Conservation (phyloP, 2,888 invertebrate genomes). For the Eilema sororculum region DNA sequence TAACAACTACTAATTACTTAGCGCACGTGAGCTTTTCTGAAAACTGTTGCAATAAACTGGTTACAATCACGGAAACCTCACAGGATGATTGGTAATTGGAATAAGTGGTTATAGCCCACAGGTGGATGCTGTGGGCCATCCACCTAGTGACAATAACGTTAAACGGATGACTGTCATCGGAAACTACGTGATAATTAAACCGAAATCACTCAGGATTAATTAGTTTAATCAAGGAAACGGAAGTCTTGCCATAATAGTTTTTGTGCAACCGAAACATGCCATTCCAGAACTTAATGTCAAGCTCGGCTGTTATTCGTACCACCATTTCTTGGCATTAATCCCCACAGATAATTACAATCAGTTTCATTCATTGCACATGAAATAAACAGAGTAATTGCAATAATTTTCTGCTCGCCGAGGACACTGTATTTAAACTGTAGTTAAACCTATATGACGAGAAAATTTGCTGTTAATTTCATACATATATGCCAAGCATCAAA, state of each 20-base stretch:
- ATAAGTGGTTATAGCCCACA: conserved; percentile 9
- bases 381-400: conserved; percentile 24
- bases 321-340: conserved; percentile 45
- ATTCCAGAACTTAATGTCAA: conserved; percentile 70
- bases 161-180: conserved; percentile 74
- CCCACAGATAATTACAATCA: conserved; percentile 39
- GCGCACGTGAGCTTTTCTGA: background rate
- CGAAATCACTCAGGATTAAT: conserved; percentile 79
- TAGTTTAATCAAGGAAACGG: conserved; percentile 85
- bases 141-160: conserved; percentile 31
- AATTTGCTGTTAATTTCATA: conserved; percentile 27
- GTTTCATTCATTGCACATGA: conserved; percentile 30
- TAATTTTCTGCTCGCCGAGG: conserved; percentile 25
- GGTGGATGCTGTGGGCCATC: conserved; percentile 7
- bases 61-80: conserved; percentile 1
- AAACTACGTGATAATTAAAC: conserved; percentile 77
- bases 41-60: conserved; percentile 9
- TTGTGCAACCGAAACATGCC: conserved; percentile 64
- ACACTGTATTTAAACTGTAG: conserved; percentile 26
- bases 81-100: conserved; percentile 11
- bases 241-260: conserved; percentile 68
- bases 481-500: conserved; percentile 28
- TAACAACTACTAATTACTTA: background rate
- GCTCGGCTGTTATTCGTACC: conserved; percentile 56
- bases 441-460: conserved; percentile 13